phyloP scores from a whole-genome alignment of 2,797 vertebrate genomes.

The Hypotaenidia philippensis region DNA sequence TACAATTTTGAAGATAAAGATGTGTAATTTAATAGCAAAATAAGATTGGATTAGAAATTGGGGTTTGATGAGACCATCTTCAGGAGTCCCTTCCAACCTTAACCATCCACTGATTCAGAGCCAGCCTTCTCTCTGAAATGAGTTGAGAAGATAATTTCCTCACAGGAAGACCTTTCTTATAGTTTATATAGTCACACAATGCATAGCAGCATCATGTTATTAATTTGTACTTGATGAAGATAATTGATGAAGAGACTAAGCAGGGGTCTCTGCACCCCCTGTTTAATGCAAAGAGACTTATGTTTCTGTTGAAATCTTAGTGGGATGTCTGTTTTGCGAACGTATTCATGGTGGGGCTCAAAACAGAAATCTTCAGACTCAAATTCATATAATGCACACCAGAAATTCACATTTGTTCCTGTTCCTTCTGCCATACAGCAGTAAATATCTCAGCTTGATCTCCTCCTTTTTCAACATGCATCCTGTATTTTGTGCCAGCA shows the following conservation, averaged over 20 bases:
- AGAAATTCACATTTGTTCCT: constrained; percentile 4
- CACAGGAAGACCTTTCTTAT: background rate
- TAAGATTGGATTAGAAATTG: background rate
- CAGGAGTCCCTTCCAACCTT: background rate
- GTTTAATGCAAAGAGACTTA: background rate
- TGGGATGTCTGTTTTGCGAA: background rate
- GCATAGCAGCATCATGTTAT: background rate
- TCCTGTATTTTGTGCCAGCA: background rate
- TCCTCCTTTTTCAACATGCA: background rate
- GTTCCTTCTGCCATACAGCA: background rate
- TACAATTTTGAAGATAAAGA: background rate
- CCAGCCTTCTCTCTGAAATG: background rate
- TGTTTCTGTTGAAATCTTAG: background rate
- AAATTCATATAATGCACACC: constrained; percentile 9
- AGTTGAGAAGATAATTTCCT: background rate
- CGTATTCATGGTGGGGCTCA: background rate
- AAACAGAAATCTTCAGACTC: background rate
- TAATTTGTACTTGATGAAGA: background rate
- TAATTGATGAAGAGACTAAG: background rate
- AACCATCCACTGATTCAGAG: background rate
- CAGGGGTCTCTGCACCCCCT: background rate
- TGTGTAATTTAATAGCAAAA: background rate
- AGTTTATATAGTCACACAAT: background rate
- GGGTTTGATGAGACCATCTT: background rate
- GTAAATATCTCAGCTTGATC: background rate